These are phyloP conservation scores for Drosophila aff. DNA, from an alignment of 1,140 invertebrate genomes.

Conservation along the genomic window DNA sequence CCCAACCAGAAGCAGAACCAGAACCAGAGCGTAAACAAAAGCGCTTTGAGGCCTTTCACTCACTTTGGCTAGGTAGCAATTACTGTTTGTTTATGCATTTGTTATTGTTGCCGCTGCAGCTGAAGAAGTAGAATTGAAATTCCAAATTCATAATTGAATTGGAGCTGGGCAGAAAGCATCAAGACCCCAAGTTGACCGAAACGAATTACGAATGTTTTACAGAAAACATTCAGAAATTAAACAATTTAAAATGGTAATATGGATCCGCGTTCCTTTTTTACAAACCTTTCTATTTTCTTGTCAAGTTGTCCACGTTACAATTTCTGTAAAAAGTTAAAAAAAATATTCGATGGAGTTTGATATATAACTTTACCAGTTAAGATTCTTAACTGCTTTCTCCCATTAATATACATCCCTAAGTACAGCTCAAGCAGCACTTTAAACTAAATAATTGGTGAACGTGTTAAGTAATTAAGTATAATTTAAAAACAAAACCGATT, in stretches of 20 bases:
- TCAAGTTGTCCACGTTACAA: no score
- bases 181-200: slow-evolving; percentile 53
- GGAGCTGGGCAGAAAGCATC: slow-evolving; percentile 59
- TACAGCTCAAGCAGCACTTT: not conserved
- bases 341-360: no score
- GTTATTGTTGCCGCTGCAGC: slow-evolving; percentile 47
- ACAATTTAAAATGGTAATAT: no score
- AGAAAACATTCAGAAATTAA: not conserved
- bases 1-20: not conserved
- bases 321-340: no score
- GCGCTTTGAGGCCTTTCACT: slow-evolving; percentile 67
- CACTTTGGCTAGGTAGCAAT: slow-evolving; percentile 77
- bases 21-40: slow-evolving; percentile 54
- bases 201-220: slow-evolving; percentile 9
- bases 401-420: no score
- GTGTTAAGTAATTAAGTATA: no score
- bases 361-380: no score
- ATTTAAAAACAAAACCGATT: not conserved
- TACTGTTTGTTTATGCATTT: slow-evolving; percentile 82
- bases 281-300: no score
- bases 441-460: not conserved
- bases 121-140: slow-evolving; percentile 73
- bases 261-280: no score
- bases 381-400: no score
- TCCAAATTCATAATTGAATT: slow-evolving; percentile 82